Percentiles rank a stretch among this genome's conserved stretches.
These are phyloP conservation scores for Orussus abietinus DNA, from an alignment of 1,140 invertebrate genomes.

Conservation along the genomic window DNA sequence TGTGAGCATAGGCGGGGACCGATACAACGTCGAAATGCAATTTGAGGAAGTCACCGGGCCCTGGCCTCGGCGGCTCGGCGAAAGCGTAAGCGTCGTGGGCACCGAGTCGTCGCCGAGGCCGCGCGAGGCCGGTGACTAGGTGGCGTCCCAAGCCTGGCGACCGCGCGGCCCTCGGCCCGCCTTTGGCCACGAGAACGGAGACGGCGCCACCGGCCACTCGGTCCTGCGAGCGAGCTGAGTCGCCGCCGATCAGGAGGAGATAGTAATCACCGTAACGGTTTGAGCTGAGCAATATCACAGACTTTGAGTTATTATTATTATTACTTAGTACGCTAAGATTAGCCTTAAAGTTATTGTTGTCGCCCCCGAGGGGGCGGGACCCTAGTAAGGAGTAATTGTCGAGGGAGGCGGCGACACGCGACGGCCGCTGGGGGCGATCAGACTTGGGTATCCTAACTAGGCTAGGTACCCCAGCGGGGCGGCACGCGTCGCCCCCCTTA, in stretches of 20 bases:
- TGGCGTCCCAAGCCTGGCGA: slow-evolving; percentile 27
- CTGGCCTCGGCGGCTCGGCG: too few species aligned
- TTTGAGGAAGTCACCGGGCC: background rate
- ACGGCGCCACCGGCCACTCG: slow-evolving; percentile 22
- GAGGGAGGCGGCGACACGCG: slow-evolving; percentile 47
- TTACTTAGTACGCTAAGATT: slow-evolving; percentile 52
- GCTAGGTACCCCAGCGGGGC: slow-evolving; percentile 52
- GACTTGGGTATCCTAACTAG: slow-evolving; percentile 57
- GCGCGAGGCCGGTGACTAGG: slow-evolving; percentile 27
- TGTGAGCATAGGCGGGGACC: slow-evolving; percentile 31
- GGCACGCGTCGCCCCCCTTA: slow-evolving; percentile 40
- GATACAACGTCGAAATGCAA: slow-evolving; percentile 11
- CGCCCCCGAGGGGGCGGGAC: slow-evolving; percentile 47
- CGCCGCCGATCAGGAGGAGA: slow-evolving; percentile 34
- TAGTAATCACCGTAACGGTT: slow-evolving; percentile 50
- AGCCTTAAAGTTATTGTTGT: slow-evolving; percentile 54
- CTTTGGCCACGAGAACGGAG: slow-evolving; percentile 22
- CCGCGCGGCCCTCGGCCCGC: slow-evolving; percentile 21
- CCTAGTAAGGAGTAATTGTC: slow-evolving; percentile 53
- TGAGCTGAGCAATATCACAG: slow-evolving; percentile 56
- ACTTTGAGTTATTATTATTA: slow-evolving; percentile 52
- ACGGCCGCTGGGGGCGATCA: slow-evolving; percentile 50
- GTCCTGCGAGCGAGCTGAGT: too few species aligned
- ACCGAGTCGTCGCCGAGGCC: slow-evolving; percentile 21
- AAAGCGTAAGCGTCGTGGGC: too few species aligned